Percentiles rank a stretch among this genome's conserved stretches.
phyloP scores from a whole-genome alignment of 2,797 vertebrate genomes.

The Aulostomus chinensis region DNA sequence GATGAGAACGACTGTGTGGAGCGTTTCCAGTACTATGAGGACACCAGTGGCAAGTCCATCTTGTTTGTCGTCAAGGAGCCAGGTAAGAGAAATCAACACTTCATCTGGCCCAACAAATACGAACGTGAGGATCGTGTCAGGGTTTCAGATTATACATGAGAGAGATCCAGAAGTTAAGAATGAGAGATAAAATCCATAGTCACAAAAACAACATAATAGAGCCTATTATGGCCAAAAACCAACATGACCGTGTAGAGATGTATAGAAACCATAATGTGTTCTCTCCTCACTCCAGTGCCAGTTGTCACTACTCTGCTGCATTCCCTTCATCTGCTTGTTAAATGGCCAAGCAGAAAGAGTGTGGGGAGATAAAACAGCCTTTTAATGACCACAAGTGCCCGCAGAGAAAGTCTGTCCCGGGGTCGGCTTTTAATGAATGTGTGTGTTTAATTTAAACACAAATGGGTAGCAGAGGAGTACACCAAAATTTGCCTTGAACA shows the following conservation, averaged over 20 bases:
- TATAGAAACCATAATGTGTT: too few relatives aligned
- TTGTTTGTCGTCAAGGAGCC: constrained; percentile 86
- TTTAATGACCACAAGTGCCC: constrained; percentile 69
- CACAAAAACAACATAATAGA: neutral
- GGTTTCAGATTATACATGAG: neutral
- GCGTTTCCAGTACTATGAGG: constrained; percentile 95
- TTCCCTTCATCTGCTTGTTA: constrained; percentile 63
- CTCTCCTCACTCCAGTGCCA: constrained; percentile 5
- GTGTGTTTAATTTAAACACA: constrained; percentile 77
- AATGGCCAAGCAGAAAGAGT: constrained; percentile 48
- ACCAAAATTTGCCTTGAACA: constrained; percentile 69
- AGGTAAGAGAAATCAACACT: constrained; percentile 73
- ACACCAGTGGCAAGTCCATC: constrained; percentile 83
- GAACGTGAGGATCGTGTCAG: too few relatives aligned
- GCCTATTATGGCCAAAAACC: too few relatives aligned
- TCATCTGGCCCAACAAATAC: too few relatives aligned
- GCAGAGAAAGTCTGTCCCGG: constrained; percentile 70
- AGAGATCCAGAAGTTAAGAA: neutral
- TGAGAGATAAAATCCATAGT: neutral
- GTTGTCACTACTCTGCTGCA: constrained; percentile 34
- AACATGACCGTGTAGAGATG: too few relatives aligned
- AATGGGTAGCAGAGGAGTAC: constrained; percentile 64
- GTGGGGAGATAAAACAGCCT: constrained; percentile 49
- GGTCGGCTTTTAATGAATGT: constrained; percentile 73
- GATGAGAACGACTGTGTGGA: constrained; percentile 93